Evolutionary conservation across 2,797 vertebrate genomes (phyloP), one percentile per base, ranked within the genome.

Genomic region (Percopsis omiscomaycus): DNA sequence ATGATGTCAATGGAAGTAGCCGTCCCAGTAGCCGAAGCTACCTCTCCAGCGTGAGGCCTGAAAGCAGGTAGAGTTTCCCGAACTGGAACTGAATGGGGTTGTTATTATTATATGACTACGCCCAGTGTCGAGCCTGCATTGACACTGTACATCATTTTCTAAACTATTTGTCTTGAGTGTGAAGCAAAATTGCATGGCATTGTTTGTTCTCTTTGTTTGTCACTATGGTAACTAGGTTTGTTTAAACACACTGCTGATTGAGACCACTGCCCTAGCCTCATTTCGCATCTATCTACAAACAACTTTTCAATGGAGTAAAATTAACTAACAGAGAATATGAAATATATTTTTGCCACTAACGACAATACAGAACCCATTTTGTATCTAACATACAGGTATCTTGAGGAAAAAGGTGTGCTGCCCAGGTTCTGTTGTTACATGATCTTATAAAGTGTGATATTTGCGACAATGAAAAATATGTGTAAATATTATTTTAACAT

Each of bases 21-120:
- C 89, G 94, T 63, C 84, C 93, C 0, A 80, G 91, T 48, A 86
- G 93, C 61, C 92, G 93, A 82, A 96, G 89, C 84, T 98, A 98
- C 73, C 80, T 97, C 75, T 93, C 94, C 32, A 92, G 89, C 55
- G 91, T 97, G 79, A 92, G 95, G 71, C 94, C 96, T 0, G 95
- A 93, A 77, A 93, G 91, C 92, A 97, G 96, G 96, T 98, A 92
- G 28, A 62, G 48, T 15, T 30, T 50, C 42, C 53, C 55, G 10
- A 51, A 14, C 14, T 16, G 2, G 57, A 1, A 32, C 53, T 9
- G 30, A 70, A 22, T 22, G 22, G 22, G 22, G 22, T 22, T 22
- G 22, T 15, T 51, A 27, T 53, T 14, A 10, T 52, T 10, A 10
- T 4, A 15, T 6, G n/a, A 50, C 51, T 11, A 5, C 6, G 22